Percentiles rank a stretch among this genome's conserved stretches.
Evolutionary conservation across 1,140 invertebrate species (phyloP).

Genomic region (Andrena cerasifolii): DNA sequence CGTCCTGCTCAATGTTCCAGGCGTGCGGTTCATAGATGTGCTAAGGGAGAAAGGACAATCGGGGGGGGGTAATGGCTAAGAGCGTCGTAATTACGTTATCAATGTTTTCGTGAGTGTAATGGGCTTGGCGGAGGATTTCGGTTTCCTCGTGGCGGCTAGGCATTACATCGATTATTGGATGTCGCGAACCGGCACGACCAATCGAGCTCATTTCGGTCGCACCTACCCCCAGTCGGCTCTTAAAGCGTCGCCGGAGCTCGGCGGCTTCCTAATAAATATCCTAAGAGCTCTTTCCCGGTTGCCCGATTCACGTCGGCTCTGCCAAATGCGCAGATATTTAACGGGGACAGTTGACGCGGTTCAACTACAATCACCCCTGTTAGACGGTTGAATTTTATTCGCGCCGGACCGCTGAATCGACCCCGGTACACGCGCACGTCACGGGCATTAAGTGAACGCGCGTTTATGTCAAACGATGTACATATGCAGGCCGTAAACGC

Average conservation of each 20-base stretch:
- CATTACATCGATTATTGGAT: conserved; percentile 62
- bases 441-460: conserved; percentile 13
- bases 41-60: too few species aligned
- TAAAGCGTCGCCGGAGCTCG: conserved; percentile 1
- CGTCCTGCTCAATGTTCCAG: too few species aligned
- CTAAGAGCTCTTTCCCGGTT: neutral
- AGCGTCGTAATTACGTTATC: conserved; percentile 53
- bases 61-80: conserved; percentile 26
- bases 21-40: too few species aligned
- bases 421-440: neutral
- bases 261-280: neutral
- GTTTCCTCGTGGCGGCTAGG: conserved; percentile 38
- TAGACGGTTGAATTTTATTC: neutral
- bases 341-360: too few species aligned
- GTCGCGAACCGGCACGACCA: conserved; percentile 33
- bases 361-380: neutral
- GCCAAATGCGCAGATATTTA: neutral
- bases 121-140: conserved; percentile 47
- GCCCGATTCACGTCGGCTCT: neutral
- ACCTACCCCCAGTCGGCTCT: conserved; percentile 24
- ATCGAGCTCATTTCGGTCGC: conserved; percentile 47
- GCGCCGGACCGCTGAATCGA: neutral
- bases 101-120: conserved; percentile 54
- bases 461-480: conserved; percentile 31
- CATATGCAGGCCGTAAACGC: conserved; percentile 37